A percentile compares a stretch with the other conserved stretches of the same genome.
phyloP scores from a whole-genome alignment of 1,140 invertebrate species.

The Dolichoris vasculosae region DNA sequence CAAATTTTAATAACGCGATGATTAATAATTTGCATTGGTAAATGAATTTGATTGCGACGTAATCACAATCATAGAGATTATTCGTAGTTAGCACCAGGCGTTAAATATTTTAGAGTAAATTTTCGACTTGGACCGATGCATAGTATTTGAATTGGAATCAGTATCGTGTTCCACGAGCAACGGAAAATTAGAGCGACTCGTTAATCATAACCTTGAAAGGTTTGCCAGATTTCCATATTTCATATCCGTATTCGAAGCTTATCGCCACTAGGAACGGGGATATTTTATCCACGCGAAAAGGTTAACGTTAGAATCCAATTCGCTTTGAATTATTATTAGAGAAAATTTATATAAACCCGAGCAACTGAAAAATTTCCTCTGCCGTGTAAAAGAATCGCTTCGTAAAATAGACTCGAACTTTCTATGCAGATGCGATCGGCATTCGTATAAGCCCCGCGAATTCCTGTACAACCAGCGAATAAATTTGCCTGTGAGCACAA shows the following conservation, averaged over 20 bases:
- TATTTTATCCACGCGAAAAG: too few species aligned
- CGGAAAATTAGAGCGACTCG: too few species aligned
- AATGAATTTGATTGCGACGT: not conserved
- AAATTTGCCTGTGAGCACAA: not conserved
- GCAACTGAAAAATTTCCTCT: not conserved
- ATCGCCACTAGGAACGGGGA: too few species aligned
- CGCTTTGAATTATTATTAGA: too few species aligned
- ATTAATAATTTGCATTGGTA: not conserved
- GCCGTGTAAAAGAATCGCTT: not conserved
- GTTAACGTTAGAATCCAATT: too few species aligned
- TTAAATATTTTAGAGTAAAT: not conserved
- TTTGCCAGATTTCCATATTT: too few species aligned
- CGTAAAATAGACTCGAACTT: not conserved
- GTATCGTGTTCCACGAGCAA: not conserved
- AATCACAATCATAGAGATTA: not conserved
- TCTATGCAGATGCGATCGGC: not conserved
- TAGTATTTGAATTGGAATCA: too few species aligned
- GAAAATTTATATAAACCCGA: not conserved
- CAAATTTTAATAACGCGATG: not conserved
- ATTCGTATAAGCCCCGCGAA: not conserved
- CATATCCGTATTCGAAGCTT: too few species aligned
- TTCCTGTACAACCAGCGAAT: not conserved
- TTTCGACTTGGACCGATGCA: too few species aligned
- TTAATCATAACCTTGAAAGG: too few species aligned
- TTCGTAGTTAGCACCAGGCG: not conserved